Conservation (phyloP, 2,888 invertebrate genomes). For the Drosophila lacicola region DNA sequence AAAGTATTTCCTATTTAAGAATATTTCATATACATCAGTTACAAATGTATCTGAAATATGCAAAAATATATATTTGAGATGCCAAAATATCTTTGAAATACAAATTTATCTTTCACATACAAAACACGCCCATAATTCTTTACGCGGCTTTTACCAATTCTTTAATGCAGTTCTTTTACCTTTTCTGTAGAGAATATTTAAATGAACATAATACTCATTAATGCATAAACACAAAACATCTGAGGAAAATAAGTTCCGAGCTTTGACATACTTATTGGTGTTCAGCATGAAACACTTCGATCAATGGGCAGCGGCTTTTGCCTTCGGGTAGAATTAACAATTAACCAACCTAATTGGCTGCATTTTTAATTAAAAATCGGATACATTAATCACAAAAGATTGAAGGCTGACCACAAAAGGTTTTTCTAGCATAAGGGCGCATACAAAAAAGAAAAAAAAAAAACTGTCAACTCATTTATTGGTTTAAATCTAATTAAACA, state of each 20-base stretch:
- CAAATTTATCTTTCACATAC: not conserved
- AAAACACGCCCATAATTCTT: too few relatives aligned
- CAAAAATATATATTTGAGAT: not conserved
- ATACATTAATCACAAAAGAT: conserved; percentile 29
- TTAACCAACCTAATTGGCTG: conserved; percentile 19
- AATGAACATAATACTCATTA: too few relatives aligned
- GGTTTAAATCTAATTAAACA: conserved; percentile 55
- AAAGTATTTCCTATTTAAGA: not conserved
- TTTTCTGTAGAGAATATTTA: too few relatives aligned
- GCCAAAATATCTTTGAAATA: not conserved
- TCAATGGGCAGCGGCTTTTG: conserved; percentile 2
- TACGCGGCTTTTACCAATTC: not conserved
- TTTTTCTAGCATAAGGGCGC: conserved; percentile 20
- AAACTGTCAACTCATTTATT: conserved; percentile 73
- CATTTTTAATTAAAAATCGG: conserved; percentile 49
- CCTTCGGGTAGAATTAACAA: conserved; percentile 47
- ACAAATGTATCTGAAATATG: not conserved
- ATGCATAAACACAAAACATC: not conserved
- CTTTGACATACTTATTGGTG: not conserved
- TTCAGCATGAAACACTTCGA: conserved; percentile 1
- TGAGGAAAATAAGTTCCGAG: not conserved
- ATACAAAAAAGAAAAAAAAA: conserved; percentile 4
- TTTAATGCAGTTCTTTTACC: too few relatives aligned
- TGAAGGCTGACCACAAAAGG: conserved; percentile 49
- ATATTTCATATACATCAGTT: not conserved